Evolutionary conservation across 2,888 invertebrate species (phyloP), one percentile per base, ranked within the genome.

Genomic region (Kryphioiulus occultus): DNA sequence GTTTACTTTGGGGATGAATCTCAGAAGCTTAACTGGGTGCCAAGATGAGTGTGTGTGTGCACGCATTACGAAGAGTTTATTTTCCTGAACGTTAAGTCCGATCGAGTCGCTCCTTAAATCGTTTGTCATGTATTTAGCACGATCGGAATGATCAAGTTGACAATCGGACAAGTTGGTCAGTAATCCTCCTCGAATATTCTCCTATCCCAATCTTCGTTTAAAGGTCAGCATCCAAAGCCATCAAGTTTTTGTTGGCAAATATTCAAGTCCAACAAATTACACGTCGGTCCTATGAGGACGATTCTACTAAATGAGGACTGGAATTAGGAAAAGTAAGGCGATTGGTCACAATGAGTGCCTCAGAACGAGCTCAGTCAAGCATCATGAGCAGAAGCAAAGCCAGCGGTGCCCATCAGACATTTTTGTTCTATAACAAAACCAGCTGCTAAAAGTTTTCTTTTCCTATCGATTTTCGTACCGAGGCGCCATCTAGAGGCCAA

Each of bases 121-220:
- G 78, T 30, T 78, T 30, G 78, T 78, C 78, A 78, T 78, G 78
- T 78, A 78, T 78, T 78, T 78, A 78, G 78, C 22, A 30, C 78
- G 30, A 78, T 78, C 12, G 22, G 12, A 78, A 15, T 78, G 78
- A 15, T 78, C 78, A 78, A 78, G 78, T 30, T 78, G 78, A 78
- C 78, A 78, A 12, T 78, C 30, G 78, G 78, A 78, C 78, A 78
- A 78, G 26, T 78, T 30, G 78, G 30, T 15, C 78, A 30, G 30
- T 78, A 78, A 78, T 78, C 78, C 78, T 17, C 9, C 26, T 30
- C 30, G 15, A 30, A 78, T 15, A 78, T 10, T 15, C 30, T 30
- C 15, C 26, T 30, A 22, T 78, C 30, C 26, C 78, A 78, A 78
- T 30, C 78, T 78, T 12, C 30, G 44, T 15, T 30, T 1, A 78